Evolutionary conservation across 2,888 invertebrate genomes (phyloP).

Genomic region (Griposia aprilina): DNA sequence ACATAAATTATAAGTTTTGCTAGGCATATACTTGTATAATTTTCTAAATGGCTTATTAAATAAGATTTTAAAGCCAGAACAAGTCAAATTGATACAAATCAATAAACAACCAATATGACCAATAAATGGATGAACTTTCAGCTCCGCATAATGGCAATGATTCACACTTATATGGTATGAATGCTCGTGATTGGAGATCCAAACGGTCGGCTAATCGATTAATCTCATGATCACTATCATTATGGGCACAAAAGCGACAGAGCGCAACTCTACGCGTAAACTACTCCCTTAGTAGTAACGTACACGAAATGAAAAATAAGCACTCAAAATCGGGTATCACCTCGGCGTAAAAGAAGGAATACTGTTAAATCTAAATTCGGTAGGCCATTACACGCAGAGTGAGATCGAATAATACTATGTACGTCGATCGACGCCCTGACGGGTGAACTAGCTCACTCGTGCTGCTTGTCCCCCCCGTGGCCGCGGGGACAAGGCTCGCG

Average conservation of each 20-base stretch:
- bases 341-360: conserved; percentile 53
- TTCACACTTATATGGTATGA: conserved; percentile 42
- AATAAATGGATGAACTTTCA: conserved; percentile 57
- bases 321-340: conserved; percentile 57
- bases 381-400: conserved; percentile 65
- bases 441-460: neutral
- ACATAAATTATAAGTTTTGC: conserved; percentile 35
- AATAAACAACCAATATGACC: conserved; percentile 39
- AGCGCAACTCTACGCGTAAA: conserved; percentile 58
- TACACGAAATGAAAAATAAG: conserved; percentile 53
- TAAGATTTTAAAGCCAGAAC: conserved; percentile 31
- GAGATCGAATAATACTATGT: conserved; percentile 59
- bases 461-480: neutral
- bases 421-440: conserved; percentile 42
- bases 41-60: conserved; percentile 36
- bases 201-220: conserved; percentile 35
- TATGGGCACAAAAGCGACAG: conserved; percentile 62
- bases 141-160: conserved; percentile 56
- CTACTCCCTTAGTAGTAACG: conserved; percentile 43
- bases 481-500: neutral
- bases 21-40: conserved; percentile 18
- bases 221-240: conserved; percentile 45
- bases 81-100: conserved; percentile 30
- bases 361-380: conserved; percentile 59
- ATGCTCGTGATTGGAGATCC: conserved; percentile 47